Conservation (phyloP, 2,113 vertebrate genomes). For the Uropsilus gracilis region DNA sequence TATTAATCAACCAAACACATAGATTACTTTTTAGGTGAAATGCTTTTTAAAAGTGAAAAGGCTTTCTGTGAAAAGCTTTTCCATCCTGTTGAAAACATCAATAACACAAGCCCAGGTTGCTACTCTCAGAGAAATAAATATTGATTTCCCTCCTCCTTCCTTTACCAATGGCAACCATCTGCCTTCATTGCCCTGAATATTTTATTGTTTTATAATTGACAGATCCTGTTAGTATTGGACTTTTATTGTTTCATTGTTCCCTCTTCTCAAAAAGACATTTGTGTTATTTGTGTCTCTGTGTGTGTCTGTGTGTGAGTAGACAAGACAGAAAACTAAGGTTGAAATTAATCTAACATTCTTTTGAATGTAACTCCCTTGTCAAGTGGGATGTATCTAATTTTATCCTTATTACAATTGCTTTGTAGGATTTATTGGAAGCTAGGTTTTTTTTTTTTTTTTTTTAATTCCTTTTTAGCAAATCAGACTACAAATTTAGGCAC, state of each 20-base stretch:
- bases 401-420: conserved; percentile 56
- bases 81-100: conserved; percentile 80
- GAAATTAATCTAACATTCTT: conserved; percentile 65
- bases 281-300: not conserved
- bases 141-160: conserved; percentile 78
- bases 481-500: not conserved
- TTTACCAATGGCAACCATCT: conserved; percentile 66
- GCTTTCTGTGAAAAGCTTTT: conserved; percentile 76
- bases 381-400: conserved; percentile 63
- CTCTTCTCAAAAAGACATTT: not conserved
- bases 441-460: conserved; percentile 5
- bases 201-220: conserved; percentile 78
- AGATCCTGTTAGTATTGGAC: conserved; percentile 70
- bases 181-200: conserved; percentile 66
- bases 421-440: conserved; percentile 49
- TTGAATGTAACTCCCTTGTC: conserved; percentile 39
- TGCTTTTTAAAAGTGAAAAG: conserved; percentile 66
- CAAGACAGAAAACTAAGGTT: conserved; percentile 53
- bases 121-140: conserved; percentile 82
- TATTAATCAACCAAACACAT: conserved; percentile 56
- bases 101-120: conserved; percentile 66
- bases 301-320: not conserved
- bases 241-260: conserved; percentile 72
- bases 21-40: conserved; percentile 57
- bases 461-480: conserved; percentile 49